Evolutionary conservation across 2,113 vertebrate genomes (phyloP).

Genomic region (Empidonax alnorum): DNA sequence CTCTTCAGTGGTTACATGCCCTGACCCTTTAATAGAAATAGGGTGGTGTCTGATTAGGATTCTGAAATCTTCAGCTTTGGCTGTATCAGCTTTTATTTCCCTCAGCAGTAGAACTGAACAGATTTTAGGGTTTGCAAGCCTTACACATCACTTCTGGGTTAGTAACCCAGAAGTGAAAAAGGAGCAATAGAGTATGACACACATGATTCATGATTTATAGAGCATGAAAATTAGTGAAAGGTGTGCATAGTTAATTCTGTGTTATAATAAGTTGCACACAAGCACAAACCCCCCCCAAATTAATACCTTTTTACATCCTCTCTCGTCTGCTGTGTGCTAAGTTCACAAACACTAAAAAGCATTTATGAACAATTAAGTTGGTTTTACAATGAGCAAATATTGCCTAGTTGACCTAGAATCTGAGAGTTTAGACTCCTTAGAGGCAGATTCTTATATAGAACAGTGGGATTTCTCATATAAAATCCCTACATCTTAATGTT

Average conservation of each 20-base stretch:
- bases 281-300: not conserved
- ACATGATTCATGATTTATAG: not conserved
- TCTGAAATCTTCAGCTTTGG: not conserved
- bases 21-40: not conserved
- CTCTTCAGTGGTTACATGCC: not conserved
- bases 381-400: not conserved
- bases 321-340: not conserved
- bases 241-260: not conserved
- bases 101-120: not conserved
- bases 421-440: not conserved
- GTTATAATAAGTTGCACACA: not conserved
- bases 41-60: not conserved
- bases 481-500: not conserved
- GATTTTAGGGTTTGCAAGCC: not conserved
- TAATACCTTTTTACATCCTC: not conserved
- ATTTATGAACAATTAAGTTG: not conserved
- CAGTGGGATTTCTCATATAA: not conserved
- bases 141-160: not conserved
- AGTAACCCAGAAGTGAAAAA: not conserved
- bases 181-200: not conserved
- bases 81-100: not conserved
- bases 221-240: not conserved
- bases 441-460: not conserved
- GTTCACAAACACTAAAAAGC: not conserved
- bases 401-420: not conserved